phyloP scores from a whole-genome alignment of 2,797 vertebrate species.

The Hydrocynus forskahlii region DNA sequence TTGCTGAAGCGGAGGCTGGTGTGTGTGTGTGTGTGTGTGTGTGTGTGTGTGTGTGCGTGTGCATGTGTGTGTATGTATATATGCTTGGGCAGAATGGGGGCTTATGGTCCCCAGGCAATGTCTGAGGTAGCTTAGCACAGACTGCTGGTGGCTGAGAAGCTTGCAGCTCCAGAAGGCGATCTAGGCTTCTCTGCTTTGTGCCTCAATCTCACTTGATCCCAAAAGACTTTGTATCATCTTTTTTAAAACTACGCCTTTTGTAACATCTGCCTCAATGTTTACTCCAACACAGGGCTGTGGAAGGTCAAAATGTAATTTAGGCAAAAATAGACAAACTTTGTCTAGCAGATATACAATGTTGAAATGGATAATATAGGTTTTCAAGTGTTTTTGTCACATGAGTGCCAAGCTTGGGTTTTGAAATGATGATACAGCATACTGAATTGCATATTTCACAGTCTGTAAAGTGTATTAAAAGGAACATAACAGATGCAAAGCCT shows the following conservation, averaged over 20 bases:
- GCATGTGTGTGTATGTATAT: neutral
- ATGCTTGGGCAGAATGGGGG: constrained; percentile 15
- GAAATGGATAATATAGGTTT: no score
- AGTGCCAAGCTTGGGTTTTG: no score
- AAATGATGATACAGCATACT: neutral
- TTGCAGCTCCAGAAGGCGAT: constrained; percentile 43
- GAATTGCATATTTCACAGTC: neutral
- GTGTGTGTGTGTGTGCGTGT: neutral
- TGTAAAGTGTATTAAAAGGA: neutral
- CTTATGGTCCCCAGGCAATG: constrained; percentile 38
- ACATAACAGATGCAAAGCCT: neutral
- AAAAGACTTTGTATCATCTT: constrained; percentile 33
- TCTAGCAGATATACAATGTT: neutral
- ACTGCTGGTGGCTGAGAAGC: constrained; percentile 35
- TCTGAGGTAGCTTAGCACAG: constrained; percentile 30
- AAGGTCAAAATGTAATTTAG: neutral
- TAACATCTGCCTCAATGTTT: constrained; percentile 22
- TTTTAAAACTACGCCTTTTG: constrained; percentile 31
- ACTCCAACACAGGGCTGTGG: neutral
- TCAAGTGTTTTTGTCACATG: no score
- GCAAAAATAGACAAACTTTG: neutral
- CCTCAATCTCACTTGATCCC: constrained; percentile 40
- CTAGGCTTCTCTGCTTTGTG: constrained; percentile 42
- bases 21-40: constrained; percentile 13
- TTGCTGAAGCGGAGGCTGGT: constrained; percentile 33